These are phyloP conservation scores for Stomatorhinus walkeri DNA, from an alignment of 2,797 vertebrate species.

Conservation along the genomic window DNA sequence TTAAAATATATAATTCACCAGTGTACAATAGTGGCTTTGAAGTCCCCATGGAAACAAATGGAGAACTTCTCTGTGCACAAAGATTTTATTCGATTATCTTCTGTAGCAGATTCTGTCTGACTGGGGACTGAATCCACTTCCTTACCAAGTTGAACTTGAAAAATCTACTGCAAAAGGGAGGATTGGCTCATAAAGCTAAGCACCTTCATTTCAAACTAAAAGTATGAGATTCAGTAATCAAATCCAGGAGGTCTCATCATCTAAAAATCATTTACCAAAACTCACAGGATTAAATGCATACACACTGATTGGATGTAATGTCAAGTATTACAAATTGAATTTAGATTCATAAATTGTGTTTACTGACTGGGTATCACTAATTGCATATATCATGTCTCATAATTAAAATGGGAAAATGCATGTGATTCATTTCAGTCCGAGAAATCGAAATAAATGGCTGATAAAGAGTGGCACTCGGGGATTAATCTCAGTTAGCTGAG, in stretches of 20 bases:
- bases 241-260: neutral
- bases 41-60: neutral
- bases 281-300: neutral
- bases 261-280: neutral
- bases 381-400: neutral
- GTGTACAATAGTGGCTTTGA: neutral
- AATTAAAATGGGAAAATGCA: neutral
- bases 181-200: neutral
- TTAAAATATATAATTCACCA: neutral
- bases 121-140: neutral
- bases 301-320: neutral
- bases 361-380: neutral
- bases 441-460: slow-evolving; percentile 4
- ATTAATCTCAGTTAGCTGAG: neutral
- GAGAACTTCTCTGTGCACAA: neutral
- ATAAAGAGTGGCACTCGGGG: neutral
- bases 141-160: neutral
- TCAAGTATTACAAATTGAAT: slow-evolving; percentile 3
- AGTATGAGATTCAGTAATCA: neutral
- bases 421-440: slow-evolving; percentile 9
- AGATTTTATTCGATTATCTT: neutral
- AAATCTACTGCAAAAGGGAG: neutral
- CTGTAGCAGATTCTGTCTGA: neutral
- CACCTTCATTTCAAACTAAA: neutral
- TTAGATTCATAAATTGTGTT: neutral